Evolutionary conservation across 92 coral and sea anemone species (phyloP).

Genomic region (Phenganax marumi): DNA sequence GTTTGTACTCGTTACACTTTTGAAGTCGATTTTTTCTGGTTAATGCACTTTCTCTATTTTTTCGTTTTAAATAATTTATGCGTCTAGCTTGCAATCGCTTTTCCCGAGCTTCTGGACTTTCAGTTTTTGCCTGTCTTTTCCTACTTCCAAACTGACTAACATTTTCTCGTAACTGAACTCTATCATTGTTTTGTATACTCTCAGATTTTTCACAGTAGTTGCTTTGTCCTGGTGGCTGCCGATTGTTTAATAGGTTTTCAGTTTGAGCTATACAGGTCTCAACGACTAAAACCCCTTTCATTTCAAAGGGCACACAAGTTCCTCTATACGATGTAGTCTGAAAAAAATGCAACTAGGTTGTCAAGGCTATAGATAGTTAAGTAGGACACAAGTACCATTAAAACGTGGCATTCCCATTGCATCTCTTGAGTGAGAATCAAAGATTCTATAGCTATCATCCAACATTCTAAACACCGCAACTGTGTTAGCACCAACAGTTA

Average conservation of each 20-base stretch:
- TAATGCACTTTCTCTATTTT: background rate
- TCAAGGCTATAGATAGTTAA: background rate
- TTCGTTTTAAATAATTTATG: background rate
- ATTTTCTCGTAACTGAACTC: too few relatives aligned
- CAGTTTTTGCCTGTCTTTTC: background rate
- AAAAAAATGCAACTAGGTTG: background rate
- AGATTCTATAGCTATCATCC: background rate
- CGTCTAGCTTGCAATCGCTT: background rate
- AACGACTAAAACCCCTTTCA: background rate
- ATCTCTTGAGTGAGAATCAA: conserved; percentile 10
- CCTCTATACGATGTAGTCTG: background rate
- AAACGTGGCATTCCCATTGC: background rate
- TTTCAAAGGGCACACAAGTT: too few relatives aligned
- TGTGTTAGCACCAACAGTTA: background rate
- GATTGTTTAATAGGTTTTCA: too few relatives aligned
- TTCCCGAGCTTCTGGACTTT: background rate
- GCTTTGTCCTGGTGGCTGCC: too few relatives aligned
- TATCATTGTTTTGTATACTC: too few relatives aligned
- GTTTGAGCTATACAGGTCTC: background rate
- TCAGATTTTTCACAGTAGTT: too few relatives aligned
- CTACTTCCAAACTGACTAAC: background rate
- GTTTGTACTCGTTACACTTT: background rate
- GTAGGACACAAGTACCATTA: background rate
- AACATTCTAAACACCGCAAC: background rate
- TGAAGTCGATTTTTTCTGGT: background rate